Base-by-base conservation (phyloP, 2,797 vertebrate species). In the Falco columbarius region DNA sequence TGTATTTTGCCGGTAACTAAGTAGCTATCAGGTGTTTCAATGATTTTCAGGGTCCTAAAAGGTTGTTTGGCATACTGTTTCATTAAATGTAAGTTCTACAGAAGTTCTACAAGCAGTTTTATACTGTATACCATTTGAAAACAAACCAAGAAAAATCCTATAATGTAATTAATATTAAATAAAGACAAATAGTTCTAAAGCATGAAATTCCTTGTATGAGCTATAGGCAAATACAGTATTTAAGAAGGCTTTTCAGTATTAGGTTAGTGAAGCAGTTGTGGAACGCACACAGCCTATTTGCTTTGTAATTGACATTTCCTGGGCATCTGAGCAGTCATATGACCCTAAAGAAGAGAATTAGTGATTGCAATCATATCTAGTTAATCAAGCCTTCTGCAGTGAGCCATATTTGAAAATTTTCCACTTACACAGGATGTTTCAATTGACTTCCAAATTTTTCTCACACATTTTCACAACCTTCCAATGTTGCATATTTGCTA, bases 281-380 rank as follows among this genome's bases (percentile, higher is more conserved):
- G 71, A 91, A 52, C 74, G 80, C 42, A 83, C 29, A 70, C 47
- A 94, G 65, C 68, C 86, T 90, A 12, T 97, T 97, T 98, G 96
- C 88, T 97, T 97, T 96, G 93, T 96, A 97, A 97, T 96, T 98
- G 96, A 96, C 94, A 70, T 97, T 97, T 97, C 86, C 81, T 95
- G 97, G 92, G 95, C 87, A 91, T 97, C 91, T 94, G 91, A 98
- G 97, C 94, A 97, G 95, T 93, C 58, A 34, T 83, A 90, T 97
- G 96, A 97, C 97, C 97, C 95, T 97, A 84, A 97, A 98, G 94
- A 93, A 95, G 90, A 97, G 77, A 97, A 97, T 97, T 98, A 97
- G 97, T 98, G 97, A 98, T 98, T 98, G 97, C 98, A 98, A 97
- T 98, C 97, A 98, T 89, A 96, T 94, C 36, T 92, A 93, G 89